Evolutionary conservation across 2,113 vertebrate genomes (phyloP).

Genomic region (Dromas ardeola): DNA sequence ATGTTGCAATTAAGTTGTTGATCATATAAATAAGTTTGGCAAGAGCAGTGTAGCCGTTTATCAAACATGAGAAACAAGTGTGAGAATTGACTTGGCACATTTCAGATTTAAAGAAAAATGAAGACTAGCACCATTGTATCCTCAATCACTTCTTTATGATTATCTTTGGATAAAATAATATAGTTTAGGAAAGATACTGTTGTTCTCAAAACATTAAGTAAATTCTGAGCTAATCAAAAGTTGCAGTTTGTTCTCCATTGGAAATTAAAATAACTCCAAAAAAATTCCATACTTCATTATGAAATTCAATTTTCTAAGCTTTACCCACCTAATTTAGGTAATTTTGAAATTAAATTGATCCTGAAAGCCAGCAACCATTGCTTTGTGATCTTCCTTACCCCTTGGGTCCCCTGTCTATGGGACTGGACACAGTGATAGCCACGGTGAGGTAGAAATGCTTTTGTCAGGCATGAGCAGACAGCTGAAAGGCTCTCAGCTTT

Average conservation of each 20-base stretch:
- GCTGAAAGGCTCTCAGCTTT: background rate
- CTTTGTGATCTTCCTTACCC: background rate
- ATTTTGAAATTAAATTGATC: background rate
- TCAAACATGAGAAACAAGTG: background rate
- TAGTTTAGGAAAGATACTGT: background rate
- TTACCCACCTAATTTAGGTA: background rate
- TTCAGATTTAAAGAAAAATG: background rate
- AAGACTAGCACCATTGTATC: background rate
- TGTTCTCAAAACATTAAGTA: background rate
- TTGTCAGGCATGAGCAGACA: background rate
- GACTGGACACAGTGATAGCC: background rate
- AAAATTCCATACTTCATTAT: background rate
- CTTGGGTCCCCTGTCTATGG: background rate
- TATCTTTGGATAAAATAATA: background rate
- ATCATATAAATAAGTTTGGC: background rate
- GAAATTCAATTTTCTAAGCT: background rate
- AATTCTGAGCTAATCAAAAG: background rate
- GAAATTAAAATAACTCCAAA: background rate
- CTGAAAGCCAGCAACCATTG: background rate
- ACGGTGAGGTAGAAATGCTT: background rate
- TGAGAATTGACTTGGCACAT: background rate
- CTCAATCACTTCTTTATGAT: background rate
- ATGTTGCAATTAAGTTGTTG: background rate
- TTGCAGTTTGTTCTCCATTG: background rate
- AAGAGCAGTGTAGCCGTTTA: background rate